Evolutionary conservation across 2,797 vertebrate species (phyloP), one percentile per base, ranked within the genome.

Genomic region (Coendou prehensilis): DNA sequence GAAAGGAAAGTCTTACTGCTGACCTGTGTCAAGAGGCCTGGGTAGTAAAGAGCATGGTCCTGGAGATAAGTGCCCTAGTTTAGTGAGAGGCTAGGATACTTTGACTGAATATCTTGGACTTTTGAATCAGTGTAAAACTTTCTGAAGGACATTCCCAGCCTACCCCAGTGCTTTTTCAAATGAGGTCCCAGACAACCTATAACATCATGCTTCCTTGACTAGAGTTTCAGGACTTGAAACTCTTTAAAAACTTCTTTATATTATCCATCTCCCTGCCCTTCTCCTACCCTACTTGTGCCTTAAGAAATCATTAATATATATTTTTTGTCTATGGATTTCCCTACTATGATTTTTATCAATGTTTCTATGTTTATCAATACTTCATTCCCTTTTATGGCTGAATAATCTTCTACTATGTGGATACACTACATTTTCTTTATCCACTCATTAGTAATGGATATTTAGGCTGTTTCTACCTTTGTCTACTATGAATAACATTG

Each of bases 231-330:
- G 20, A 8, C 17, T 14, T 41, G 9, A 79, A 54, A 67, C 26
- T 22, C 23, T 67, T 30, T n/a, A 56, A 47, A 86, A 89, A 61
- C 3, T 67, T 54, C 26, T 57, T 93, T 50, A 23, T 56, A 37
- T 59, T 73, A 26, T 15, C 45, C 8, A 18, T 37, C 22, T 22
- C 30, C 33, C 1, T 15, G 6, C 0, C 2, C 2, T 15, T 0
- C 5, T 8, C 11, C 15, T 6, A 22, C 6, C 5, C 1, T 13
- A 14, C 41, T 41, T 5, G 1, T 50, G 15, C 3, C 37, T 71
- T 47, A 26, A 33, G 37, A 50, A 61, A 3, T 22, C 2, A 23
- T 69, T 33, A 33, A 50, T 79, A 23, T 37, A 26, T 28, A 37
- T 78, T 83, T 6, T 67, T 0, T 71, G 9, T 52, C 9, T 47